Conservation (phyloP, 1,140 invertebrate genomes). For the Conus ventricosus region DNA sequence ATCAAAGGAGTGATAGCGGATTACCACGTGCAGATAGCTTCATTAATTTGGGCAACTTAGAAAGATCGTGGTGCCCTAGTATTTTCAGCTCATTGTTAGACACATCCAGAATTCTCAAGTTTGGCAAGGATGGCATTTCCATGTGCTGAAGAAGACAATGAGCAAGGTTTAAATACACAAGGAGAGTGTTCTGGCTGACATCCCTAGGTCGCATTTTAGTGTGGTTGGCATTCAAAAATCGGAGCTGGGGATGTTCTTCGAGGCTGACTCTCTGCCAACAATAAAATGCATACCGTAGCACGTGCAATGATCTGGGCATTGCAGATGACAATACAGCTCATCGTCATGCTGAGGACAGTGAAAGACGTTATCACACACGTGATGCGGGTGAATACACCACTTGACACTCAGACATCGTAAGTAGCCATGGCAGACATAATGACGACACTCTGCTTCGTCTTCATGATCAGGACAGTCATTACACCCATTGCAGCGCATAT, state of each 20-base stretch:
- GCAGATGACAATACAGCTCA: constrained; percentile 30
- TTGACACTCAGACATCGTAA: constrained; percentile 13
- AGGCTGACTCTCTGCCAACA: not conserved
- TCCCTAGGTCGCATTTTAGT: not conserved
- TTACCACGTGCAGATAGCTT: not conserved
- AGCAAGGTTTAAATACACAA: not conserved
- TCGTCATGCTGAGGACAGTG: constrained; percentile 41
- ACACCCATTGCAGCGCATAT: constrained; percentile 23
- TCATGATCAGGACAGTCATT: constrained; percentile 1
- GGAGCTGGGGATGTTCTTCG: not conserved
- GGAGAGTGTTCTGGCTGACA: not conserved
- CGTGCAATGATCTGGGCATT: constrained; percentile 44
- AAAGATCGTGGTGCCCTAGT: not conserved
- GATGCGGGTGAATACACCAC: constrained; percentile 17
- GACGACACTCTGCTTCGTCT: not conserved
- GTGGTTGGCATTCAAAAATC: not conserved
- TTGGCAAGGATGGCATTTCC: not conserved
- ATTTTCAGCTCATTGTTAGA: constrained; percentile 16
- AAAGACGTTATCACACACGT: constrained; percentile 12
- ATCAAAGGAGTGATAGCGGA: not conserved
- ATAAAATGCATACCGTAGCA: not conserved
- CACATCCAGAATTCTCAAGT: constrained; percentile 21
- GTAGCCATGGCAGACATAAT: constrained; percentile 31
- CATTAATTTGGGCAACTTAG: not conserved
- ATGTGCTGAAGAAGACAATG: not conserved